These are phyloP conservation scores for Leptestheria dahalacensis DNA, from an alignment of 1,140 invertebrate genomes.

Conservation along the genomic window DNA sequence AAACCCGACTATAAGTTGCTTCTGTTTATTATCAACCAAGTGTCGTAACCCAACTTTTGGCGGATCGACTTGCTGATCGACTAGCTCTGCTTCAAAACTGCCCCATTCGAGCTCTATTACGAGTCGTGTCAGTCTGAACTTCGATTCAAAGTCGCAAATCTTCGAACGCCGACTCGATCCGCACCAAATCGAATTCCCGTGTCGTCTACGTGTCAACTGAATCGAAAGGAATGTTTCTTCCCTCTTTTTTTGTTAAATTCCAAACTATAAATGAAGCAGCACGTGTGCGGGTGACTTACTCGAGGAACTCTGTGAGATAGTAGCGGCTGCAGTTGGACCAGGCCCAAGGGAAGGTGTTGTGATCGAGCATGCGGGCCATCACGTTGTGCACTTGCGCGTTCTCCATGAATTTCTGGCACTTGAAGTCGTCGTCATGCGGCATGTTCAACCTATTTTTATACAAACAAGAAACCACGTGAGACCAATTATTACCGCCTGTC, in stretches of 20 bases:
- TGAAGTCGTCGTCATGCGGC: constrained; percentile 65
- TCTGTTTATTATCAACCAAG: too few relatives aligned
- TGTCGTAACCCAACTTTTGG: too few relatives aligned
- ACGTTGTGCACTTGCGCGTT: constrained; percentile 39
- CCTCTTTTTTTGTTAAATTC: neutral
- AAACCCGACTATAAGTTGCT: too few relatives aligned
- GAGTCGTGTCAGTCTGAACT: too few relatives aligned
- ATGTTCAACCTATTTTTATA: constrained; percentile 51
- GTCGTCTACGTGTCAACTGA: too few relatives aligned
- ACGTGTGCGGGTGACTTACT: constrained; percentile 43
- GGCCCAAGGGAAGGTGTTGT: constrained; percentile 72
- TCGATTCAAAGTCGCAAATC: too few relatives aligned
- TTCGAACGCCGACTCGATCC: neutral
- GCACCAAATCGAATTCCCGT: too few relatives aligned
- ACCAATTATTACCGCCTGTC: too few relatives aligned
- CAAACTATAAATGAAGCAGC: neutral
- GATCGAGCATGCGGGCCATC: constrained; percentile 66
- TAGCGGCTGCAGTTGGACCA: constrained; percentile 78
- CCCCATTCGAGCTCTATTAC: too few relatives aligned
- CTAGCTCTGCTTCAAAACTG: too few relatives aligned
- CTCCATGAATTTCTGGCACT: constrained; percentile 43
- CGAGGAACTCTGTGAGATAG: constrained; percentile 70
- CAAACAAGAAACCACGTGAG: constrained; percentile 2
- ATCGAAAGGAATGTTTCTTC: neutral
- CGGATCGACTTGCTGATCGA: too few relatives aligned